These are phyloP conservation scores for Acanthiza pusilla DNA, from an alignment of 2,797 vertebrate genomes.

Conservation along the genomic window DNA sequence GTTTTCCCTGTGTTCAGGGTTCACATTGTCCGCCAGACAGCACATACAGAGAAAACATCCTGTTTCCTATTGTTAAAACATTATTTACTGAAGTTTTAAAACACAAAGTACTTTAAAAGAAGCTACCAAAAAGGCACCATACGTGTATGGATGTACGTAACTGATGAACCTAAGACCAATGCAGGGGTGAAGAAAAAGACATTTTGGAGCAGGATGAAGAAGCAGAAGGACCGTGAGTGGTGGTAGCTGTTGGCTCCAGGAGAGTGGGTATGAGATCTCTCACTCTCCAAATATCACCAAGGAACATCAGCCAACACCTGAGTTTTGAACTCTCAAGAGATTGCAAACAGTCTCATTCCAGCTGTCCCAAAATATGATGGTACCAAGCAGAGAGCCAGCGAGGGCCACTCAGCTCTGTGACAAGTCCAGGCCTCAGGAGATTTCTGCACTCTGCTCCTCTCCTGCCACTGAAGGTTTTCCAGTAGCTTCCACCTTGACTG, in stretches of 20 bases:
- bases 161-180: not conserved
- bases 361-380: not conserved
- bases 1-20: not conserved
- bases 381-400: not conserved
- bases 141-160: not conserved
- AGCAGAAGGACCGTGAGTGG: not conserved
- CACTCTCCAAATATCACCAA: not conserved
- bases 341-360: not conserved
- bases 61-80: not conserved
- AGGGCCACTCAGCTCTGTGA: not conserved
- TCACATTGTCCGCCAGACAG: not conserved
- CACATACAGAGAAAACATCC: not conserved
- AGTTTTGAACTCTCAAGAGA: not conserved
- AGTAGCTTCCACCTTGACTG: not conserved
- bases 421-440: not conserved
- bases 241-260: not conserved
- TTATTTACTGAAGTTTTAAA: conserved; percentile 10
- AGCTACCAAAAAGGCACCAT: conserved; percentile 13
- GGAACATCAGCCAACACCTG: not conserved
- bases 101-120: not conserved
- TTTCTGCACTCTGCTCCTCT: not conserved
- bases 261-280: not conserved
- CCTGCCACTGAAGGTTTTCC: not conserved
- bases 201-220: not conserved
- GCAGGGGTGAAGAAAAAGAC: not conserved